phyloP scores from a whole-genome alignment of 2,888 invertebrate species.

The Drosophila cracens region DNA sequence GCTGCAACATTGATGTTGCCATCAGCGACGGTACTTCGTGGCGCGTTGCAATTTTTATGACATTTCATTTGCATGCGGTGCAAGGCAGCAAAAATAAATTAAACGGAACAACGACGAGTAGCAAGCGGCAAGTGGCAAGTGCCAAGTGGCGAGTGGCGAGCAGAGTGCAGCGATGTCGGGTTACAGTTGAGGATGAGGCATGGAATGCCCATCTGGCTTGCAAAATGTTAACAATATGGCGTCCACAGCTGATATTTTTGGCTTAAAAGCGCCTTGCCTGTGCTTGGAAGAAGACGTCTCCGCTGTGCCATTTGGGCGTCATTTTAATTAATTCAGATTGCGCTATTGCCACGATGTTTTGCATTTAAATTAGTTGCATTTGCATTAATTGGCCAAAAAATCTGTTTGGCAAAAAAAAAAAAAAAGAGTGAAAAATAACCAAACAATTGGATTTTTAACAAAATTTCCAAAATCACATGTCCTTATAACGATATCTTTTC shows the following conservation, averaged over 20 bases:
- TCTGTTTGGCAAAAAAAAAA: not conserved
- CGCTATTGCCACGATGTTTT: constrained; percentile 77
- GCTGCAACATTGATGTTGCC: constrained; percentile 55
- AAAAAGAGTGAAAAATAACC: not conserved
- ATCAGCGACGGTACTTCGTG: constrained; percentile 38
- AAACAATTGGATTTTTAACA: not conserved
- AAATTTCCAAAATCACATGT: not conserved
- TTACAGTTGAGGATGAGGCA: not conserved
- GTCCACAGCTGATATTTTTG: constrained; percentile 13
- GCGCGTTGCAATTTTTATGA: constrained; percentile 69
- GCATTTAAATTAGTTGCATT: constrained; percentile 76
- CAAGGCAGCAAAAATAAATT: constrained; percentile 63
- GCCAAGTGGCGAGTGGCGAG: not conserved
- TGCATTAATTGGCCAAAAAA: constrained; percentile 11
- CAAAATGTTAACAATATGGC: constrained; percentile 68
- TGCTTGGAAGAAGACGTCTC: not conserved
- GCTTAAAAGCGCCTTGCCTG: not conserved
- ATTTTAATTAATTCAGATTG: constrained; percentile 45
- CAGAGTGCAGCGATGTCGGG: not conserved
- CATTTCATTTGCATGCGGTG: constrained; percentile 67
- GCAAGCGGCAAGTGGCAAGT: not conserved
- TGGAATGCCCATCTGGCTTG: constrained; percentile 19
- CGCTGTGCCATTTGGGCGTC: not conserved
- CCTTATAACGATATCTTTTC: not conserved
- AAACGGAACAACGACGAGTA: constrained; percentile 53